Conservation (phyloP, 2,113 vertebrate species). For the Tautogolabrus adspersus region DNA sequence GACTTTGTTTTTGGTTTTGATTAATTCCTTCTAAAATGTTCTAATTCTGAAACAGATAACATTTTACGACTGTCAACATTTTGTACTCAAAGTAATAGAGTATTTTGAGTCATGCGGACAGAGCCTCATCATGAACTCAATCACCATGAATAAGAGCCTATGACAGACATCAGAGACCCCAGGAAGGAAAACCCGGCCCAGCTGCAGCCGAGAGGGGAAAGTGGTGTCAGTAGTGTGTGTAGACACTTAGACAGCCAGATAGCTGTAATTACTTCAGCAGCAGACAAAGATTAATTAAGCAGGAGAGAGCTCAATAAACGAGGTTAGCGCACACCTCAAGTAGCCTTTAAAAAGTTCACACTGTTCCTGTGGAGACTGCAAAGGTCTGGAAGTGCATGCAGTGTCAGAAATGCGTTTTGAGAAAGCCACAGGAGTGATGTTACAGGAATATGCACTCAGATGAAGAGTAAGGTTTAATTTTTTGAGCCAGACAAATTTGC, state of each 20-base stretch:
- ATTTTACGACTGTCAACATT: neutral
- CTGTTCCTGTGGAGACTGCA: slow-evolving; percentile 15
- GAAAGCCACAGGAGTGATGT: neutral
- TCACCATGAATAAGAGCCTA: slow-evolving; percentile 18
- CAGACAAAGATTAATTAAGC: slow-evolving; percentile 77
- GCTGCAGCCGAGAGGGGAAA: slow-evolving; percentile 41
- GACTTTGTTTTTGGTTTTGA: neutral
- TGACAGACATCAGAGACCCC: slow-evolving; percentile 41
- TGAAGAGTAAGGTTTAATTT: neutral
- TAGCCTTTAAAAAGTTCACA: slow-evolving; percentile 55
- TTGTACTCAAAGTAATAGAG: neutral
- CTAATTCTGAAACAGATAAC: neutral
- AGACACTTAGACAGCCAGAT: slow-evolving; percentile 53
- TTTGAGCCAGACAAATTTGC: neutral
- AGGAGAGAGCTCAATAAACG: slow-evolving; percentile 67
- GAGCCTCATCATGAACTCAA: neutral
- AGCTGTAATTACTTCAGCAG: slow-evolving; percentile 70
- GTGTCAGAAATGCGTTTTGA: neutral
- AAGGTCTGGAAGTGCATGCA: neutral
- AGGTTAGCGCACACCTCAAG: slow-evolving; percentile 62
- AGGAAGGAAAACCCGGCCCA: slow-evolving; percentile 24
- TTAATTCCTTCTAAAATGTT: neutral
- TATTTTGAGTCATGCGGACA: slow-evolving; percentile 5
- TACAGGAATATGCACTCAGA: neutral
- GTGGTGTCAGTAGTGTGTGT: slow-evolving; percentile 52